Evolutionary conservation across 2,797 vertebrate genomes (phyloP), one percentile per base, ranked within the genome.

Genomic region (Sebastiscus tertius): DNA sequence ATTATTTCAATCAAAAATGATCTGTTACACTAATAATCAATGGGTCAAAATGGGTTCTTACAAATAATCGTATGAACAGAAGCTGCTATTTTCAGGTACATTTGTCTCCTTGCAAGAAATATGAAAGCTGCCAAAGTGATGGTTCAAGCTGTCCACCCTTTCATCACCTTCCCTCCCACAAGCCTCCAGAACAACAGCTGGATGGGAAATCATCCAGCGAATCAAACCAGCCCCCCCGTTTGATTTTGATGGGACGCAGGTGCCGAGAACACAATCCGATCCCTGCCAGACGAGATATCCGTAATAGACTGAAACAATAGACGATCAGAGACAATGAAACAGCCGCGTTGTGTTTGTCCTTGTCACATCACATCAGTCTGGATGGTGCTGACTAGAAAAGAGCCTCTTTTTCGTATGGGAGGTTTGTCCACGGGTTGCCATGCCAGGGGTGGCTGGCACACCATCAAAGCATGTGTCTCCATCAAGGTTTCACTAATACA

Each of bases 231-330:
- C 68, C 56, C 29, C 56, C 49, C 59, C 3, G n/a, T 86, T 90
- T 77, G 79, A 71, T 83, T 90, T 36, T 74, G 87, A 88, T 70
- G 79, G 82, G 89, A 89, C 83, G 72, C 91, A 91, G 90, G 89
- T 93, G 93, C 63, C n/a, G 52, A 11, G 58, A 79, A 84, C 76
- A 69, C 86, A 79, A 87, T 77, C 86, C 55, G 71, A 72, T 88
- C 81, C 64, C 81, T 81, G 88, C 82, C 91, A 88, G 75, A 82
- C 88, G 75, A 9, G 46, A 87, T 84, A 89, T 84, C 87, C 56
- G 75, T 77, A 87, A 92, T 72, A 71, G 79, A 75, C 80, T 75
- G 81, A 78, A 87, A 93, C 90, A 92, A 91, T 67, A 83, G 81
- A 81, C 55, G 63, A 79, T 80, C 75, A 46, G 73, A 89, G 79